Percentiles rank a stretch among this genome's conserved stretches.
phyloP scores from a whole-genome alignment of 2,113 vertebrate species.

The Calidris pugnax region DNA sequence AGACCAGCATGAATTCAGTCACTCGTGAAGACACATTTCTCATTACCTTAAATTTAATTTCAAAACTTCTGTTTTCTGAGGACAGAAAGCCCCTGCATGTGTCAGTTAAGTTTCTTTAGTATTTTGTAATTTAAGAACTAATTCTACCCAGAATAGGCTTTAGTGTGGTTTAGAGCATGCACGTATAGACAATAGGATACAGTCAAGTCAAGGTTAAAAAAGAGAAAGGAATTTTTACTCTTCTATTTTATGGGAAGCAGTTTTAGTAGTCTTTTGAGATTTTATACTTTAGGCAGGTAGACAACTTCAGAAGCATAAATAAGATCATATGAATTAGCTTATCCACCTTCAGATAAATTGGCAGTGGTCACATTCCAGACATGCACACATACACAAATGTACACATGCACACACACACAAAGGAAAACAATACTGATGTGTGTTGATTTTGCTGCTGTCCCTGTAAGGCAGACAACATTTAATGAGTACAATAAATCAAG shows the following conservation, averaged over 20 bases:
- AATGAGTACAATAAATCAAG: conserved; percentile 19
- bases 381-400: too few relatives aligned
- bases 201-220: not conserved
- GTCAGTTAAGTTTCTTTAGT: not conserved
- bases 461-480: not conserved
- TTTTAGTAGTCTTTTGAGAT: not conserved
- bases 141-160: not conserved
- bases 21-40: not conserved
- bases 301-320: not conserved
- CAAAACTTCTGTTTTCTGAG: not conserved
- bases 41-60: not conserved
- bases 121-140: not conserved
- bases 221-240: not conserved
- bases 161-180: not conserved
- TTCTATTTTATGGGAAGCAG: not conserved
- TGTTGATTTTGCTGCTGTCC: not conserved
- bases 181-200: not conserved
- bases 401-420: too few relatives aligned
- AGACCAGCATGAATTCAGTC: not conserved
- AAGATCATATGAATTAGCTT: not conserved
- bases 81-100: not conserved
- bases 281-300: not conserved
- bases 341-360: not conserved
- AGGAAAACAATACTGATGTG: not conserved
- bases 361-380: not conserved